These are phyloP conservation scores for Myanophis thanlyinensis DNA, from an alignment of 2,113 vertebrate species.

Conservation along the genomic window DNA sequence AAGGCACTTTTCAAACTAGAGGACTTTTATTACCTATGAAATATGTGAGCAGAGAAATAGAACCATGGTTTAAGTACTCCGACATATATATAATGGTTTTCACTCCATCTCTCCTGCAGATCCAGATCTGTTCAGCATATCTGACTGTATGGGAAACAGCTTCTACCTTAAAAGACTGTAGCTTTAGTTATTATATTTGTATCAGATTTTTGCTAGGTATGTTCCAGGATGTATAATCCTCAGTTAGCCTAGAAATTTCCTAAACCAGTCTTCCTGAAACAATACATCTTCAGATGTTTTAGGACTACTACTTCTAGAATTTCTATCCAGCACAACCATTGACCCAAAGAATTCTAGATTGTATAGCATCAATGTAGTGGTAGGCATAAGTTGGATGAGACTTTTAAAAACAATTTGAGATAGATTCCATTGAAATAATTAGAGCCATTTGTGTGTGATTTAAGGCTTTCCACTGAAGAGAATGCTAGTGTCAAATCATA, in stretches of 20 bases:
- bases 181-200: neutral
- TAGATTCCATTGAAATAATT: neutral
- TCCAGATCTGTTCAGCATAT: neutral
- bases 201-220: neutral
- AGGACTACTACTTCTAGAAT: neutral
- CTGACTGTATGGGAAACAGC: no score
- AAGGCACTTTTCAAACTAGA: neutral
- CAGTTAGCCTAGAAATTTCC: neutral
- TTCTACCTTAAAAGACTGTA: neutral
- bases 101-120: neutral
- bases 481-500: neutral
- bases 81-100: neutral
- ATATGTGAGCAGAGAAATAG: neutral
- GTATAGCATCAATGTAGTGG: neutral
- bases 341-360: neutral
- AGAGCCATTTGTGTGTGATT: slow-evolving; percentile 31
- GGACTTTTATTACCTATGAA: neutral
- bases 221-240: neutral
- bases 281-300: neutral
- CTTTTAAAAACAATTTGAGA: neutral
- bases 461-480: neutral
- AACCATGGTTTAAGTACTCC: neutral
- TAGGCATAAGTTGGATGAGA: neutral
- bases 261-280: neutral
- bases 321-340: neutral